These are phyloP conservation scores for Drosophila persimilis DNA, from an alignment of 1,140 invertebrate species.

Conservation along the genomic window DNA sequence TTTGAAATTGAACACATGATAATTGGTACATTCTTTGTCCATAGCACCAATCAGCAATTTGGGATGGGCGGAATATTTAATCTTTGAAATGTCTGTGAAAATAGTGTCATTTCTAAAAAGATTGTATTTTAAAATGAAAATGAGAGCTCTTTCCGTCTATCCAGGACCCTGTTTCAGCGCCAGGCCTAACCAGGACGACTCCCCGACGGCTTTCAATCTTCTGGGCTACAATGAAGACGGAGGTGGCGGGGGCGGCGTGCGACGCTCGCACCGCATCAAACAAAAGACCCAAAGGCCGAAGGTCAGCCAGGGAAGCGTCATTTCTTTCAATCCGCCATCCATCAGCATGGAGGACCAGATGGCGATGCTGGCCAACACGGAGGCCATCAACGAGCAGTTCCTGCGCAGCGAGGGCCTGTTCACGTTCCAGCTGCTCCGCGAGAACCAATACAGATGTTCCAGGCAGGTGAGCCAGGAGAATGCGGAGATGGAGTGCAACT, in stretches of 20 bases:
- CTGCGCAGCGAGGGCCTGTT: slow-evolving; percentile 86
- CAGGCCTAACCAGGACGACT: slow-evolving; percentile 10
- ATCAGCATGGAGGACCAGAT: slow-evolving; percentile 66
- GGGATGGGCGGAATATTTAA: no score
- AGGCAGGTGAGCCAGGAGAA: slow-evolving; percentile 92
- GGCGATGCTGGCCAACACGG: slow-evolving; percentile 64
- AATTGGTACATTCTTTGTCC: no score
- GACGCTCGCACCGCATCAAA: slow-evolving; percentile 78
- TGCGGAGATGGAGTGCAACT: slow-evolving; percentile 97
- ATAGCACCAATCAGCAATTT: no score
- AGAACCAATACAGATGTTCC: slow-evolving; percentile 93
- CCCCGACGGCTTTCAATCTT: slow-evolving; percentile 1
- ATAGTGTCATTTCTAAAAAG: no score
- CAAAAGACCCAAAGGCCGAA: slow-evolving; percentile 61
- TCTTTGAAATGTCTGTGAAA: no score
- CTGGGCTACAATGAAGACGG: neutral
- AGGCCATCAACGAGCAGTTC: slow-evolving; percentile 70
- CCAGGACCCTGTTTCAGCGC: no score
- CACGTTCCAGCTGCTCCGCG: slow-evolving; percentile 90
- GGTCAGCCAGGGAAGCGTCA: slow-evolving; percentile 46
- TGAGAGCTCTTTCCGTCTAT: no score
- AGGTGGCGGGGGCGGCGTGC: slow-evolving; percentile 33
- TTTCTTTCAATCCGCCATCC: slow-evolving; percentile 31
- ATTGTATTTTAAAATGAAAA: no score
- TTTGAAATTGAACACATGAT: no score